A percentile compares a stretch with the other conserved stretches of the same genome.
Evolutionary conservation across 2,113 vertebrate species (phyloP).

Genomic region (Ctenodactylus gundi): DNA sequence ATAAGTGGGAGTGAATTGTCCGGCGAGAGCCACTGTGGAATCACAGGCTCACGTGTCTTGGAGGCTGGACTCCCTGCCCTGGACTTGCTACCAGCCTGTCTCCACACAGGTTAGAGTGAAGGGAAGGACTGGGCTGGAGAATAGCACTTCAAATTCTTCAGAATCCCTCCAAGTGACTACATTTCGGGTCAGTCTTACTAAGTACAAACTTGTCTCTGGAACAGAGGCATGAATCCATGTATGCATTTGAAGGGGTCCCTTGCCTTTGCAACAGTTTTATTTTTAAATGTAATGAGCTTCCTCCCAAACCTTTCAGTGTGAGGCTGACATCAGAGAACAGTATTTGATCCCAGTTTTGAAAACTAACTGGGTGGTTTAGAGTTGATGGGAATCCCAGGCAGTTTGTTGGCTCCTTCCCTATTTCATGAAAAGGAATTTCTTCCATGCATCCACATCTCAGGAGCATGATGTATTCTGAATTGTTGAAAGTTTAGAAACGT

Average conservation of each 20-base stretch:
- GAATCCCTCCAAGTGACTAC: not conserved
- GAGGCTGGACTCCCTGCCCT: accelerated
- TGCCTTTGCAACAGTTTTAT: not conserved
- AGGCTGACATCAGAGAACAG: constrained; percentile 39
- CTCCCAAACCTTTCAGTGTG: not conserved
- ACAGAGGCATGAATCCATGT: not conserved
- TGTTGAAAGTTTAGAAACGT: constrained; percentile 41
- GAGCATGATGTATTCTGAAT: not conserved
- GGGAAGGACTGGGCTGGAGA: not conserved
- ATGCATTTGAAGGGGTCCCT: not conserved
- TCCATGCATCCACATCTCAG: not conserved
- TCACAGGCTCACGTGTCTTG: too few relatives aligned
- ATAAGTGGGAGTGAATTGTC: not conserved
- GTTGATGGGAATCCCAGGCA: not conserved
- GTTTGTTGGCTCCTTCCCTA: not conserved
- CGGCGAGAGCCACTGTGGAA: accelerated
- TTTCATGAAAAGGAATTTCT: constrained; percentile 32
- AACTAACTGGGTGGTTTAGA: constrained; percentile 17
- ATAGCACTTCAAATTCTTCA: not conserved
- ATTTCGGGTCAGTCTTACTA: not conserved
- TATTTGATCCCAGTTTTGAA: constrained; percentile 22
- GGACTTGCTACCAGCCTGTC: not conserved
- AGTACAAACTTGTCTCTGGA: not conserved
- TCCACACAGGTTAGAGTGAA: not conserved
- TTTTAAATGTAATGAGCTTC: not conserved